These are phyloP conservation scores for Sialis fuliginosa DNA, from an alignment of 2,888 invertebrate genomes.

Conservation along the genomic window DNA sequence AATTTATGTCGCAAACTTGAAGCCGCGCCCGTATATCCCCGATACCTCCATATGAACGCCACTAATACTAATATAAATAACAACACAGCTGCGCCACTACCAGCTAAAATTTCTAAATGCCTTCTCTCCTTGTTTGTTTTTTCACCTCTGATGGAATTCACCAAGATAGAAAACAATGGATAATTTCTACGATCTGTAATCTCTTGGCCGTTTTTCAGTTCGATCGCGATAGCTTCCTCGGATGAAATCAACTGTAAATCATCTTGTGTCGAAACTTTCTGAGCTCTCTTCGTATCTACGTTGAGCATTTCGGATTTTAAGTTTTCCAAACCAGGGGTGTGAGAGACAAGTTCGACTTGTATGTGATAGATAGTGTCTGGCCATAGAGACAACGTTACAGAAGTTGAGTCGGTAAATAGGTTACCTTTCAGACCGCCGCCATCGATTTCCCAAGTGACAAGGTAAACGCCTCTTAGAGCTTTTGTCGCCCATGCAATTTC, in stretches of 20 bases:
- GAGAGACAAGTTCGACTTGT: conserved; percentile 50
- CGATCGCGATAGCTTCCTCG: conserved; percentile 16
- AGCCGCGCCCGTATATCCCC: conserved; percentile 19
- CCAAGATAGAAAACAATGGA: conserved; percentile 38
- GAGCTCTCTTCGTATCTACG: conserved; percentile 42
- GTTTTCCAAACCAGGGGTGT: conserved; percentile 40
- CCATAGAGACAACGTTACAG: conserved; percentile 63
- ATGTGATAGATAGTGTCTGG: conserved; percentile 67
- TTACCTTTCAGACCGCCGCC: conserved; percentile 68
- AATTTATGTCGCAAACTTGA: neutral
- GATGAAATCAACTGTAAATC: conserved; percentile 35
- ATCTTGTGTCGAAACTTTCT: conserved; percentile 44
- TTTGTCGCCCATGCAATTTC: conserved; percentile 58
- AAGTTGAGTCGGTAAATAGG: conserved; percentile 62
- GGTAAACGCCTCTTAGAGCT: conserved; percentile 46
- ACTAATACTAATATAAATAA: conserved; percentile 31
- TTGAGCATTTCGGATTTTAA: conserved; percentile 47
- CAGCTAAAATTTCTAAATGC: conserved; percentile 37
- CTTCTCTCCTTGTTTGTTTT: conserved; percentile 31
- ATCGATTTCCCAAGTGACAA: conserved; percentile 71
- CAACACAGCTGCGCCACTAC: conserved; percentile 35
- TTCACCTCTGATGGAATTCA: conserved; percentile 42
- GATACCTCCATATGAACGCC: conserved; percentile 36
- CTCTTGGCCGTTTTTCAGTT: conserved; percentile 27
- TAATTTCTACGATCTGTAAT: conserved; percentile 18